phyloP scores from a whole-genome alignment of 2,113 vertebrate species.

The Corythaeola cristata region DNA sequence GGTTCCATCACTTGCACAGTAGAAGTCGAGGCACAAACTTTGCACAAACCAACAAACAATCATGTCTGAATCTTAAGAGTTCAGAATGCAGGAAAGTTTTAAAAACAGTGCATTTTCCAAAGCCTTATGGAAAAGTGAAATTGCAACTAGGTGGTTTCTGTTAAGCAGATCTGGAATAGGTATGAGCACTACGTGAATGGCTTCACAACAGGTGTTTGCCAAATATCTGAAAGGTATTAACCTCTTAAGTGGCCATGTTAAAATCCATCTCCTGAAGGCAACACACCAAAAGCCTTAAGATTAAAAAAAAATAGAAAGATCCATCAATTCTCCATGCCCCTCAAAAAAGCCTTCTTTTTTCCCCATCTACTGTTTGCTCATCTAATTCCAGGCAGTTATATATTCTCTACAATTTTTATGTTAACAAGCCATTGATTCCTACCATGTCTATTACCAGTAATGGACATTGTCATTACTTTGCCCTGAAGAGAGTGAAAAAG shows the following conservation, averaged over 20 bases:
- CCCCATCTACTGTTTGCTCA: not conserved
- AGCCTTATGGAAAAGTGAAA: not conserved
- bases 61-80: not conserved
- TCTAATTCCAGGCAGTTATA: not conserved
- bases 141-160: not conserved
- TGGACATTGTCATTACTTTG: not conserved
- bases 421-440: not conserved
- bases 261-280: not conserved
- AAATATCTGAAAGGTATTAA: not conserved
- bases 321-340: not conserved
- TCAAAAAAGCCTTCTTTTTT: not conserved
- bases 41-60: not conserved
- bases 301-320: not conserved
- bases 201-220: not conserved
- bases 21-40: not conserved
- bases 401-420: not conserved
- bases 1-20: not conserved
- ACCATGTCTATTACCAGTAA: not conserved
- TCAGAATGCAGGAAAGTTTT: not conserved
- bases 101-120: not conserved
- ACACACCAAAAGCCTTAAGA: not conserved
- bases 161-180: not conserved
- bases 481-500: not conserved
- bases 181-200: not conserved
- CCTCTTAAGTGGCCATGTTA: not conserved